A percentile compares a stretch with the other conserved stretches of the same genome.
Conservation (phyloP, 2,797 vertebrate genomes). For the Argya squamiceps region DNA sequence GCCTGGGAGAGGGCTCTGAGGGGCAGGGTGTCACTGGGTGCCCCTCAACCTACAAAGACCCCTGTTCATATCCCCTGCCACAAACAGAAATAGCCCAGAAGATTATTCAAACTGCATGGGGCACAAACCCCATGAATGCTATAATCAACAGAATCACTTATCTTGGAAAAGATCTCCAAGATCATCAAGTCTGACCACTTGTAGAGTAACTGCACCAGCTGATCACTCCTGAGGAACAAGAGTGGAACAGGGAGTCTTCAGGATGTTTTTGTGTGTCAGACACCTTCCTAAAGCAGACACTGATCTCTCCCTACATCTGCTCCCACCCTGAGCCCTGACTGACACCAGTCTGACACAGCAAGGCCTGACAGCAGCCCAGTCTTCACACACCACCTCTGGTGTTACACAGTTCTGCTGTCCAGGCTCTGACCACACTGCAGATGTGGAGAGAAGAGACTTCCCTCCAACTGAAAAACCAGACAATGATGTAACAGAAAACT, state of each 20-base stretch:
- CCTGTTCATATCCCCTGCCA: not conserved
- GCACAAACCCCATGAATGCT: not conserved
- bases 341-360: rapidly evolving
- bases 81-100: rapidly evolving
- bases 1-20: rapidly evolving
- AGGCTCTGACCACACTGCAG: rapidly evolving
- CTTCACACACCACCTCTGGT: not conserved
- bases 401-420: not conserved
- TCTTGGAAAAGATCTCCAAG: not conserved
- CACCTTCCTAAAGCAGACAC: not conserved
- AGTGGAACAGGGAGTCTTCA: not conserved
- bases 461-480: not conserved
- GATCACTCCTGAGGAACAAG: not conserved
- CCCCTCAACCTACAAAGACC: not conserved
- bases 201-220: rapidly evolving
- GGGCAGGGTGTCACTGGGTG: not conserved
- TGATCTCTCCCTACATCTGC: rapidly evolving
- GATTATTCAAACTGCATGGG: rapidly evolving
- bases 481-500: rapidly evolving
- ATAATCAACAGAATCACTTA: rapidly evolving
- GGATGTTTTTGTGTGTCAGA: not conserved
- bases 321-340: not conserved
- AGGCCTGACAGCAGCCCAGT: not conserved
- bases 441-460: rapidly evolving
- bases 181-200: not conserved